Evolutionary conservation across 2,888 invertebrate genomes (phyloP), one percentile per base, ranked within the genome.

Genomic region (Halictus ligatus): DNA sequence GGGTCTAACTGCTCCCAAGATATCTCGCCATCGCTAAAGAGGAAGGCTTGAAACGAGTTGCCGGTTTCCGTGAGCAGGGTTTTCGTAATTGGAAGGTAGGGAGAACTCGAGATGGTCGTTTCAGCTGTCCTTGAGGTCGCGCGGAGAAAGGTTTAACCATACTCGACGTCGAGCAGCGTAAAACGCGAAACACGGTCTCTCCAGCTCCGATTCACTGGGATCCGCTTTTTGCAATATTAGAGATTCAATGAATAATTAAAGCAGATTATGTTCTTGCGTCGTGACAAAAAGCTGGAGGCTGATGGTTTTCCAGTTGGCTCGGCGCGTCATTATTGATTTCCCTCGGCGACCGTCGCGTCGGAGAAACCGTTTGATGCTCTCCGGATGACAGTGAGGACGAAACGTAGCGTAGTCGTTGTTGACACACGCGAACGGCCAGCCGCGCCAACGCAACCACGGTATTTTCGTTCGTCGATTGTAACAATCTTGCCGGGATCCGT

Each of bases 401-500:
- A 72, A 81, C 18, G 46, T 29, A 25, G 21, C 35, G 35, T 21
- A 12, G 54, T 77, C 48, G 48, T 40, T 78, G n/a, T 54, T 71
- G 71, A 58, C 71, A 69, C 40, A 60, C 25, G 60, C 71, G 75
- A 78, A 75, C n/a, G 75, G 3, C 48, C 40, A 54, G 35, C n/a
- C 21, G n/a, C 46, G 10, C 54, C 40, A 29, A n/a, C 58, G 40
- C 40, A 29, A n/a, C 58, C 29, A 58, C 25, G 43, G 58, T 72
- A 71, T 72, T 78, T 83, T 76, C 43, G 71, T 48, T 76, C 72
- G 48, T 18, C 29, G 46, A 64, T 25, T 48, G 35, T 67, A 6
- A 64, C 77, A 13, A 77, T 80, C 84, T 69, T 64, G 35, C 54
- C 64, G 48, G 35, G 78, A 71, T 80, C 75, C 80, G 58, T 75